Base-by-base conservation (phyloP, 2,888 invertebrate species). In the Dioctria rufipes region DNA sequence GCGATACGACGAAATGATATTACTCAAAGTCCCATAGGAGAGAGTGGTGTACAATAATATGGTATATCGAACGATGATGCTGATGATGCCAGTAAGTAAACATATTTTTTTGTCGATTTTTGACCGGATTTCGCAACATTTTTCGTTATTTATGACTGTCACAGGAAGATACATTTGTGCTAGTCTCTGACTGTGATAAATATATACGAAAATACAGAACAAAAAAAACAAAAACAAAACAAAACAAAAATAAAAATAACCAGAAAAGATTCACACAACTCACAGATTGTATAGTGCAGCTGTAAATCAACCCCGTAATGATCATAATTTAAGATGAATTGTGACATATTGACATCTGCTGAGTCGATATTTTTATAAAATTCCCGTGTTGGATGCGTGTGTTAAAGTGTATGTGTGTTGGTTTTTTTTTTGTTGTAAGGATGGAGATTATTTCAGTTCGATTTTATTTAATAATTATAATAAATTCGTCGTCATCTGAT, bases 311-410 rank as follows among this genome's bases (percentile, higher is more conserved):
- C 54, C 13, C 25, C 54, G 67, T 79, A 79, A 79, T 79, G 67
- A 79, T 79, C 79, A 79, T 79, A 79, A 79, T 79, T 79, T 79
- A 58, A 79, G 58, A 79, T 79, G 67, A 79, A 79, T 67, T 79
- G 66, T 79, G 79, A 79, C 79, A 79, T 79, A 79, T 79, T 79
- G 79, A 79, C 79, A 79, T 77, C 63, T 77, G 77, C 77, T 63
- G 77, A 77, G 77, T 63, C 77, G 77, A 77, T 77, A 63, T 77
- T 77, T 77, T 77, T 51, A 63, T 63, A 43, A 37, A 25, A 63
- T 39, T 54, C 49, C 49, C 77, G 46, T 60, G 5, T 60, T 60
- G 6, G n/a, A n/a, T 60, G 60, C 60, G 5, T n/a, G n/a, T 25
- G 25, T 60, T 3, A 8, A 37, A 8, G 54, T n/a, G 2, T 54